phyloP scores from a whole-genome alignment of 2,113 vertebrate genomes.

The Leptodactylus fuscus region DNA sequence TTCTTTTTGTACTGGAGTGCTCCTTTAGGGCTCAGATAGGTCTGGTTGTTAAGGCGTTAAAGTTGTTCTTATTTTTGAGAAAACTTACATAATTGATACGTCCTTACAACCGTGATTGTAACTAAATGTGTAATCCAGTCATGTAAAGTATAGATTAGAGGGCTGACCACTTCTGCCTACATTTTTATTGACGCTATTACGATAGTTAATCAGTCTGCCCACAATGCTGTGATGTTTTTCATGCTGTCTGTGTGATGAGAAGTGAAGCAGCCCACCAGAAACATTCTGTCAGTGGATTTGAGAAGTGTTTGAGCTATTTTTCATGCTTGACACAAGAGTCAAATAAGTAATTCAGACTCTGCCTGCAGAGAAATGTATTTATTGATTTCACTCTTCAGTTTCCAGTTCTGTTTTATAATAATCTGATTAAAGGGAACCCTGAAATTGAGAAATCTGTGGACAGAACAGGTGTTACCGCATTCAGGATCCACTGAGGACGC shows the following conservation, averaged over 20 bases:
- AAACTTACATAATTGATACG: not conserved
- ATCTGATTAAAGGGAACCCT: slow-evolving; percentile 11
- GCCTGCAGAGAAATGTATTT: slow-evolving; percentile 47
- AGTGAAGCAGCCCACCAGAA: slow-evolving; percentile 26
- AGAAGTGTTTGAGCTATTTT: slow-evolving; percentile 50
- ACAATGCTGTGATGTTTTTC: slow-evolving; percentile 19
- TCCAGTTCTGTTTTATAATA: slow-evolving; percentile 32
- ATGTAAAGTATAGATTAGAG: not conserved
- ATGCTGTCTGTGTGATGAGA: slow-evolving; percentile 12
- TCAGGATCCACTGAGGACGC: not conserved
- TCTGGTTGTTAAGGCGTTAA: too few species aligned
- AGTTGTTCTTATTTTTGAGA: not conserved
- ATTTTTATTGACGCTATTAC: not conserved
- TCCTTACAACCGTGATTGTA: not conserved
- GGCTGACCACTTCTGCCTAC: not conserved
- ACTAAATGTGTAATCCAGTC: not conserved
- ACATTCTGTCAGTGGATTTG: slow-evolving; percentile 20
- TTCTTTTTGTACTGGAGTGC: too few species aligned
- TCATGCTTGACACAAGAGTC: slow-evolving; percentile 43
- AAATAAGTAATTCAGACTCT: slow-evolving; percentile 46
- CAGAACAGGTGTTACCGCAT: not conserved
- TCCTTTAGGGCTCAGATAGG: too few species aligned
- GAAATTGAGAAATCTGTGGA: slow-evolving; percentile 27
- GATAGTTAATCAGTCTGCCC: not conserved
- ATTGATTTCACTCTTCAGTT: slow-evolving; percentile 42